Conservation (phyloP, 2,797 vertebrate species). For the Linurgus olivaceus region DNA sequence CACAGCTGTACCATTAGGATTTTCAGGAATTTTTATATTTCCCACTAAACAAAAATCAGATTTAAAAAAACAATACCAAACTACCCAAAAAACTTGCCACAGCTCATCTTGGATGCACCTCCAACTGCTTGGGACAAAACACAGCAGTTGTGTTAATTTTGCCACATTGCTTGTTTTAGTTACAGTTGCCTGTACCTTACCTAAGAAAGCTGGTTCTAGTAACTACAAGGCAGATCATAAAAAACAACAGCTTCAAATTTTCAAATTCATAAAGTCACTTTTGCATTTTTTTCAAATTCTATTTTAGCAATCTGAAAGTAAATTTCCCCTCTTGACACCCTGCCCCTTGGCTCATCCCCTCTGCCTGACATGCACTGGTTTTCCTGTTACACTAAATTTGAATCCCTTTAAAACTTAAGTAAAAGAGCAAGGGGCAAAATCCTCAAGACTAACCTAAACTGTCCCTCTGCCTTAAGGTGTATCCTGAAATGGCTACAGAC, state of each 20-base stretch:
- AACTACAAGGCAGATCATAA: background rate
- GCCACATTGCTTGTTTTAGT: background rate
- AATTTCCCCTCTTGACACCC: background rate
- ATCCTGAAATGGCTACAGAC: background rate
- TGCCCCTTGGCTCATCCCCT: background rate
- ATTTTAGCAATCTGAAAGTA: background rate
- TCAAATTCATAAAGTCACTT: background rate
- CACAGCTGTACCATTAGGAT: background rate
- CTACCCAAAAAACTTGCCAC: background rate
- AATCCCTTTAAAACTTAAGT: background rate
- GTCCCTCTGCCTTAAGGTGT: background rate
- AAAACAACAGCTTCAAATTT: background rate
- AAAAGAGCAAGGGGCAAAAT: background rate
- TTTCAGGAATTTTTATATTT: background rate
- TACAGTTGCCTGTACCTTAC: background rate
- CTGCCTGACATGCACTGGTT: background rate
- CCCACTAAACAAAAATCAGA: background rate
- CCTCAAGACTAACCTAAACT: background rate
- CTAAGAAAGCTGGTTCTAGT: background rate
- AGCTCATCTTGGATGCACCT: background rate
- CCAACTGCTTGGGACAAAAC: background rate
- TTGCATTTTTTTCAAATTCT: background rate
- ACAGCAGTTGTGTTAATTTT: background rate
- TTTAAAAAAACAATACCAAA: background rate
- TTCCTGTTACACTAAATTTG: background rate